Conservation (phyloP, 2,888 invertebrate species). For the Zele albiditarsus region DNA sequence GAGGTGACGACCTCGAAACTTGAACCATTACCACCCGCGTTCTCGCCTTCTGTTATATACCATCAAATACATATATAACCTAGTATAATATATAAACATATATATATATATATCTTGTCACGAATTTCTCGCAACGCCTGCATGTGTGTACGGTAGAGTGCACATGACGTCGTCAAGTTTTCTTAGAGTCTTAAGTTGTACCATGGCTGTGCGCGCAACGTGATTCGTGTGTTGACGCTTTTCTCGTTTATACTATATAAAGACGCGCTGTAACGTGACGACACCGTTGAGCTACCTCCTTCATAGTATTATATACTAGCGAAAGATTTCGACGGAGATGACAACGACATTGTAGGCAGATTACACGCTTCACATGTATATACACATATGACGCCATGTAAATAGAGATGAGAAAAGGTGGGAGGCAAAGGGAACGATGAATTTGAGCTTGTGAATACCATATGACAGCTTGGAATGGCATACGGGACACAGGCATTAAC, state of each 20-base stretch:
- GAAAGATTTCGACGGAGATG: background rate
- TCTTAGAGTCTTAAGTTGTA: conserved; percentile 35
- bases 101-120: background rate
- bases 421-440: background rate
- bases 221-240: conserved; percentile 48
- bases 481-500: conserved; percentile 9
- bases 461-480: conserved; percentile 21
- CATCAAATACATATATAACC: background rate
- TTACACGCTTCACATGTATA: conserved; percentile 19
- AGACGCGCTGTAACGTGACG: conserved; percentile 13
- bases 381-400: background rate
- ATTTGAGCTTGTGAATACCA: conserved; percentile 14
- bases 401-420: background rate
- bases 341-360: conserved; percentile 19
- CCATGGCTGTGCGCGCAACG: conserved; percentile 40
- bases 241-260: conserved; percentile 20
- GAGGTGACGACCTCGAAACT: conserved; percentile 52
- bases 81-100: background rate
- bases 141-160: conserved; percentile 27
- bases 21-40: conserved; percentile 49
- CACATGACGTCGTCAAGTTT: conserved; percentile 37
- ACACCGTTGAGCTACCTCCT: background rate
- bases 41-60: conserved; percentile 28
- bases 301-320: background rate
- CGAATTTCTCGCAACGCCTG: background rate